These are phyloP conservation scores for Drosophila subobscura DNA, from an alignment of 1,140 invertebrate species.

Conservation along the genomic window DNA sequence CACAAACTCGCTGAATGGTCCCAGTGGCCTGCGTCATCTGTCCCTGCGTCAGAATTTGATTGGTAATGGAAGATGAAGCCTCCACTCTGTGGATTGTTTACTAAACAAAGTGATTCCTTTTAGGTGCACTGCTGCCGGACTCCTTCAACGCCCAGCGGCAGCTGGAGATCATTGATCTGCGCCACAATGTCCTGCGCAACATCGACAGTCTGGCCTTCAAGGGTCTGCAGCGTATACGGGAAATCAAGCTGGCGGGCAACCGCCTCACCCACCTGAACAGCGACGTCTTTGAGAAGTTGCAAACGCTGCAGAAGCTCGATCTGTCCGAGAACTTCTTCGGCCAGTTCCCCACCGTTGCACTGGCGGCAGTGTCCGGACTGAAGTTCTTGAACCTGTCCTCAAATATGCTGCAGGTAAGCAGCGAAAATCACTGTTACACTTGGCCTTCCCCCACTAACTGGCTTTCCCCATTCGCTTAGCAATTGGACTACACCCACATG, in stretches of 20 bases:
- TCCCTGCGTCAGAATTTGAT: constrained; percentile 92
- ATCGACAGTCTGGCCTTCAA: constrained; percentile 90
- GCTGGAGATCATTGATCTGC: constrained; percentile 90
- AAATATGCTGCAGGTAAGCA: constrained; percentile 88
- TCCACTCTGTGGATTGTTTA: neutral
- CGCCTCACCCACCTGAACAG: constrained; percentile 90
- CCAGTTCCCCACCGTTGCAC: constrained; percentile 90
- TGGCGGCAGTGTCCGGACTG: constrained; percentile 88
- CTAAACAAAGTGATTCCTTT: constrained; percentile 5
- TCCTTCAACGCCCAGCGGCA: constrained; percentile 88
- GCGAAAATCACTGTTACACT: neutral
- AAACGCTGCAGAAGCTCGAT: constrained; percentile 90
- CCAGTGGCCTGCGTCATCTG: constrained; percentile 88
- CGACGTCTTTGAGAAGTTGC: constrained; percentile 90
- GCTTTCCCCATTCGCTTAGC: constrained; percentile 63
- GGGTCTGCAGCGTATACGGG: constrained; percentile 87
- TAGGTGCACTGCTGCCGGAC: constrained; percentile 87
- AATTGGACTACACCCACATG: constrained; percentile 88
- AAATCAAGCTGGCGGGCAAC: constrained; percentile 90
- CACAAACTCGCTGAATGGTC: constrained; percentile 90
- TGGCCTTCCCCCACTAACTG: neutral
- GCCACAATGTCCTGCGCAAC: constrained; percentile 89
- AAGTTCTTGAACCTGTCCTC: constrained; percentile 91
- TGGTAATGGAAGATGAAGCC: constrained; percentile 85
- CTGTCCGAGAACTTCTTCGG: constrained; percentile 93